Conservation (phyloP, 2,113 vertebrate genomes). For the Rhea americana region DNA sequence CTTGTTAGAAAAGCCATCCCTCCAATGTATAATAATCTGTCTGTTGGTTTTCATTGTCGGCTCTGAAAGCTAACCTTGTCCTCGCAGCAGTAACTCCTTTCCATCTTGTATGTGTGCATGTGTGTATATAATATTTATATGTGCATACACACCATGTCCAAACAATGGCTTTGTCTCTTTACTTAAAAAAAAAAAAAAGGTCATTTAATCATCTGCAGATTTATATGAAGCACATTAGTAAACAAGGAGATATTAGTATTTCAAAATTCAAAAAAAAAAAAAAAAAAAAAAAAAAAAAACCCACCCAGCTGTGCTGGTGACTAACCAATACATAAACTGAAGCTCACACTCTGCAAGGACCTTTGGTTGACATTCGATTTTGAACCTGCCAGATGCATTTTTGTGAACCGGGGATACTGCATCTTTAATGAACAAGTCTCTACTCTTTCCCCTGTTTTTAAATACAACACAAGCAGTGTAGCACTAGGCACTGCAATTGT, state of each 20-base stretch:
- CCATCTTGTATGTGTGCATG: conserved; percentile 66
- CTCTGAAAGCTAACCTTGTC: conserved; percentile 71
- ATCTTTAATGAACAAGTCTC: conserved; percentile 87
- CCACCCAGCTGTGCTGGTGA: conserved; percentile 74
- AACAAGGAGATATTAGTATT: conserved; percentile 72
- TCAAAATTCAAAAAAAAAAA: conserved; percentile 69
- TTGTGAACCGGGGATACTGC: conserved; percentile 83
- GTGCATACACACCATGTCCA: conserved; percentile 64
- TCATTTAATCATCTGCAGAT: conserved; percentile 67
- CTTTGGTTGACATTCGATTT: conserved; percentile 86
- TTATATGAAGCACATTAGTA: conserved; percentile 77
- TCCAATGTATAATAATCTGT: conserved; percentile 41
- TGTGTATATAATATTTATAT: conserved; percentile 74
- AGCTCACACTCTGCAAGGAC: conserved; percentile 80
- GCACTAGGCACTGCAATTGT: conserved; percentile 83
- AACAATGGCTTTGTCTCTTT: conserved; percentile 61
- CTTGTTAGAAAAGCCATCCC: conserved; percentile 47
- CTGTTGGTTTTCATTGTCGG: conserved; percentile 69
- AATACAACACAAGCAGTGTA: conserved; percentile 84
- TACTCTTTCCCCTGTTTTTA: conserved; percentile 83
- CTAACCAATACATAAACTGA: conserved; percentile 80
- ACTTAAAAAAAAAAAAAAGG: conserved; percentile 49
- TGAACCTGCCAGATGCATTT: conserved; percentile 87
- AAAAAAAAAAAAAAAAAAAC: not conserved
- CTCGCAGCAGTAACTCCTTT: conserved; percentile 67